Evolutionary conservation across 2,797 vertebrate species (phyloP).

Genomic region (Silurus aristotelis): DNA sequence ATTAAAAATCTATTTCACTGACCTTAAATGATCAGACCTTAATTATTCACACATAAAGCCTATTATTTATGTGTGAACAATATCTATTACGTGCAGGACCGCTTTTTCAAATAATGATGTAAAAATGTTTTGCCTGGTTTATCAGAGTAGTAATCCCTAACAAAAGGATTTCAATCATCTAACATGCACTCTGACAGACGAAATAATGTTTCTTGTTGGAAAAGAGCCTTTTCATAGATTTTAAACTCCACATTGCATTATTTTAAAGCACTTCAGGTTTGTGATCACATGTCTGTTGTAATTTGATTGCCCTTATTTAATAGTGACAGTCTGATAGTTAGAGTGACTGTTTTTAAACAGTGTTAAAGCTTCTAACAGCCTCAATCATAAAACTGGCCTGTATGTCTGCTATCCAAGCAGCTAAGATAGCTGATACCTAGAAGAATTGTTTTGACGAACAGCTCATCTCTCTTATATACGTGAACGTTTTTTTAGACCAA

Average conservation of each 20-base stretch:
- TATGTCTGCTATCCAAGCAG: slow-evolving; percentile 45
- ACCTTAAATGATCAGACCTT: not conserved
- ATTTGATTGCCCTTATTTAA: slow-evolving; percentile 19
- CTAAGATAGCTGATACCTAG: slow-evolving; percentile 89
- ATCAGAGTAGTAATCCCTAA: not conserved
- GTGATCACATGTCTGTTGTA: slow-evolving; percentile 24
- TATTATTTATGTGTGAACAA: not conserved
- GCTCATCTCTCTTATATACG: slow-evolving; percentile 93
- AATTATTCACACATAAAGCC: not conserved
- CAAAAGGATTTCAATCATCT: not conserved
- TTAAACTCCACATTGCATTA: not conserved
- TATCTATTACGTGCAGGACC: not conserved
- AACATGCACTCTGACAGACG: not conserved
- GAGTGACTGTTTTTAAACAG: slow-evolving; percentile 1
- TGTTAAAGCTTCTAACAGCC: slow-evolving; percentile 1
- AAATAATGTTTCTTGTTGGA: not conserved
- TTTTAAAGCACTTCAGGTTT: not conserved
- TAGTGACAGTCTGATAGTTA: too few species aligned
- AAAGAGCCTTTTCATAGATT: not conserved
- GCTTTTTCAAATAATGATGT: not conserved
- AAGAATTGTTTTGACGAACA: slow-evolving; percentile 97
- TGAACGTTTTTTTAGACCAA: slow-evolving; percentile 92
- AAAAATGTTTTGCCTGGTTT: not conserved
- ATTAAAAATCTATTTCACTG: slow-evolving; percentile 1
- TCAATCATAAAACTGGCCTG: not conserved